phyloP scores from a whole-genome alignment of 2,797 vertebrate species.

The Diplodus sargus region DNA sequence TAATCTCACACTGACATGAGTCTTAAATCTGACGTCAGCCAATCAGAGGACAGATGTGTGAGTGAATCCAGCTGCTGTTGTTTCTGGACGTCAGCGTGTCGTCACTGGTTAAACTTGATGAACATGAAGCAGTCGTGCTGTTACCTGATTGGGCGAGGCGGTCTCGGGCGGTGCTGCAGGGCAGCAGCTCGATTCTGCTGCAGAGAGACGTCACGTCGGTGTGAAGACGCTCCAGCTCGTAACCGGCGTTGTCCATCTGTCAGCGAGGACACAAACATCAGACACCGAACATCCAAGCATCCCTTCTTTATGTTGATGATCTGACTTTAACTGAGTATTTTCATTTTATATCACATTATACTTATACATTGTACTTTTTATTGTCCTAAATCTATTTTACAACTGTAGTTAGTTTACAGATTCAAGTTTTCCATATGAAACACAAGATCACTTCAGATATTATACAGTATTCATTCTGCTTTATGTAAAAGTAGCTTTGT shows the following conservation, averaged over 20 bases:
- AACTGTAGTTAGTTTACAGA: too few relatives aligned
- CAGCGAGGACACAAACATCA: background rate
- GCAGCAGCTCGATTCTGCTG: constrained; percentile 92
- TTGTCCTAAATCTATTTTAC: too few relatives aligned
- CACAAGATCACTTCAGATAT: too few relatives aligned
- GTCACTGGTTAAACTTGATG: too few relatives aligned
- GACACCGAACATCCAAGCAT: background rate
- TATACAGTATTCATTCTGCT: too few relatives aligned
- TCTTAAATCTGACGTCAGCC: background rate
- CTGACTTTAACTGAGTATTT: background rate
- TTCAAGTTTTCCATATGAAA: too few relatives aligned
- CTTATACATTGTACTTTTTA: background rate
- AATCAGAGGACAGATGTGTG: constrained; percentile 2
- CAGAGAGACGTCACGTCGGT: constrained; percentile 92
- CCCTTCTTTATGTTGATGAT: background rate
- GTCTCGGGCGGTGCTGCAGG: constrained; percentile 90
- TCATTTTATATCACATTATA: background rate
- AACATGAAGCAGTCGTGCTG: background rate
- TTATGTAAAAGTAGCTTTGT: too few relatives aligned
- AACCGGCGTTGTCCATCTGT: constrained; percentile 90
- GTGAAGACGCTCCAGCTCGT: constrained; percentile 91
- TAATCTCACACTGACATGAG: background rate
- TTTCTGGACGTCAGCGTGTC: background rate
- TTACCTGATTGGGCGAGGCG: constrained; percentile 94
- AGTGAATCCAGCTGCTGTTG: background rate